These are phyloP conservation scores for Apus apus DNA, from an alignment of 2,113 vertebrate species.

Conservation along the genomic window DNA sequence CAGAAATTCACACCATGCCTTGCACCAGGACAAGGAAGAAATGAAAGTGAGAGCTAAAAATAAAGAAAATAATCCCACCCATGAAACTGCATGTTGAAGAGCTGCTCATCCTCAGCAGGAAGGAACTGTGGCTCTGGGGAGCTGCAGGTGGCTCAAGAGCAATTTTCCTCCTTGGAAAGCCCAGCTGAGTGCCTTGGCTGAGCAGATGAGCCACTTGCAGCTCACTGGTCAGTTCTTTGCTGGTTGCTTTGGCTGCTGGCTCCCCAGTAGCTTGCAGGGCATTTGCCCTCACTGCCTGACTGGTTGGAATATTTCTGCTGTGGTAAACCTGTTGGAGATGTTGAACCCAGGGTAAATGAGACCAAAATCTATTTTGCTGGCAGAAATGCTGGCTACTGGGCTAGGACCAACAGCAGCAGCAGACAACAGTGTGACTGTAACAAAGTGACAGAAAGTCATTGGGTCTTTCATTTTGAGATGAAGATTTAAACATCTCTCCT, in stretches of 20 bases:
- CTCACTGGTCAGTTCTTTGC: not conserved
- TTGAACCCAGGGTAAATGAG: not conserved
- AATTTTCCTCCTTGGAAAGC: not conserved
- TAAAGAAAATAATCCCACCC: not conserved
- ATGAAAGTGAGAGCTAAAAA: not conserved
- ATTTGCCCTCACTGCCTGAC: not conserved
- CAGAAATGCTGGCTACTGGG: not conserved
- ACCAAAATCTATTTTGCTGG: not conserved
- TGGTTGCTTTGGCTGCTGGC: not conserved
- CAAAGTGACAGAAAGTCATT: not conserved
- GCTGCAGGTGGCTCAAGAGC: not conserved
- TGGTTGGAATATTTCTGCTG: not conserved
- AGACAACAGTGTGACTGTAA: not conserved
- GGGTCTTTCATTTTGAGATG: not conserved
- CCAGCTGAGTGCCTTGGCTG: not conserved
- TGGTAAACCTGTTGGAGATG: not conserved
- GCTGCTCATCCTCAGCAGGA: not conserved
- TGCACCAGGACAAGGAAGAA: fast-evolving
- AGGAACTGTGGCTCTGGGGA: not conserved
- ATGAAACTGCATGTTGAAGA: fast-evolving
- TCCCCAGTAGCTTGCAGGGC: not conserved
- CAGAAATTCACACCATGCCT: not conserved
- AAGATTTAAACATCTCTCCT: not conserved
- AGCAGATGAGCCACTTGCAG: not conserved
- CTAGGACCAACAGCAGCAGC: not conserved